Evolutionary conservation across 2,888 invertebrate species (phyloP).

Genomic region (Idaea biselata): DNA sequence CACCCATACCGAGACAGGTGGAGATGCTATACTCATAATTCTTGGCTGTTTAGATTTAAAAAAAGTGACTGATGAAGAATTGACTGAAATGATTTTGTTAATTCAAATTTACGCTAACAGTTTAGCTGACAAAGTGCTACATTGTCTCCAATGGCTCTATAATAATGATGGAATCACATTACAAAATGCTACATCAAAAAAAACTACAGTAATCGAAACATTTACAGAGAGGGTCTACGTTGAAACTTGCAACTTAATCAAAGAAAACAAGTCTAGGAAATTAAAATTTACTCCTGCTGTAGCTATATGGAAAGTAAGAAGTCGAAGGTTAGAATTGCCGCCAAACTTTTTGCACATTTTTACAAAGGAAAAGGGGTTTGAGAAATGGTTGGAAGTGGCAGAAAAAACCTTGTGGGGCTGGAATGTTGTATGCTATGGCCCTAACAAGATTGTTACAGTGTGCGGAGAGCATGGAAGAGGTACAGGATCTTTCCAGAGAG

Average conservation of each 20-base stretch:
- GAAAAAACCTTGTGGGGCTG: conserved; percentile 70
- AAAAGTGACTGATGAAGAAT: conserved; percentile 41
- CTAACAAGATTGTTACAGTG: conserved; percentile 56
- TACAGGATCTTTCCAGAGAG: conserved; percentile 56
- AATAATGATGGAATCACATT: conserved; percentile 32
- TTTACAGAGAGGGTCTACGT: conserved; percentile 57
- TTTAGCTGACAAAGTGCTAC: conserved; percentile 50
- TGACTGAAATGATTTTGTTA: conserved; percentile 44
- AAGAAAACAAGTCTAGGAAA: conserved; percentile 43
- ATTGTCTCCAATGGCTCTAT: conserved; percentile 46
- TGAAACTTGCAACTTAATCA: conserved; percentile 50
- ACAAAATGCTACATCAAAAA: conserved; percentile 32
- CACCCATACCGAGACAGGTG: conserved; percentile 41
- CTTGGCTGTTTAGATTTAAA: conserved; percentile 60
- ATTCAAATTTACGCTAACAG: conserved; percentile 46
- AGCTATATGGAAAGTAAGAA: conserved; percentile 50
- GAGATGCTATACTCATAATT: conserved; percentile 56
- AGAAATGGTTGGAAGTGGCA: conserved; percentile 58
- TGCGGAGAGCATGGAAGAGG: conserved; percentile 67
- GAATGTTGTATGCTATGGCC: conserved; percentile 61
- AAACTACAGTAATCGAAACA: conserved; percentile 38
- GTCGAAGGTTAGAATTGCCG: conserved; percentile 32
- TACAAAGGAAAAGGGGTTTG: conserved; percentile 44
- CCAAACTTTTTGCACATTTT: conserved; percentile 55
- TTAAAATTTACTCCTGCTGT: conserved; percentile 45